These are phyloP conservation scores for Cryptosula pallasiana DNA, from an alignment of 2,888 invertebrate genomes.

Conservation along the genomic window DNA sequence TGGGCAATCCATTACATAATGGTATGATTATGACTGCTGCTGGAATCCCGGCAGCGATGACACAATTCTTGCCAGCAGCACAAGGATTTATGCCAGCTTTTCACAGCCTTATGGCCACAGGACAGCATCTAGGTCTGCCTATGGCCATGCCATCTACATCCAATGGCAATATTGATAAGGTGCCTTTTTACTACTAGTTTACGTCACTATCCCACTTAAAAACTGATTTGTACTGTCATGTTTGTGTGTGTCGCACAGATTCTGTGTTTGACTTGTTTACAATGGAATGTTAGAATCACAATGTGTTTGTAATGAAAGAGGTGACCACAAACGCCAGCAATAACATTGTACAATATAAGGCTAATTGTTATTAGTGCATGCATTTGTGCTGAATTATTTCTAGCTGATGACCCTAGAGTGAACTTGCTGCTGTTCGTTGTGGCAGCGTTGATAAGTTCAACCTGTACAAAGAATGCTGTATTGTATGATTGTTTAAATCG, in stretches of 20 bases:
- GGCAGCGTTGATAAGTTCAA: too few species aligned
- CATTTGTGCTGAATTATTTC: background rate
- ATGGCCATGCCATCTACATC: conserved; percentile 19
- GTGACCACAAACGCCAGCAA: background rate
- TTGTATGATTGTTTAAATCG: background rate
- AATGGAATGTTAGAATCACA: too few species aligned
- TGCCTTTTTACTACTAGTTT: background rate
- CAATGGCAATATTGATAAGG: background rate
- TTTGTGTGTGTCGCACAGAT: background rate
- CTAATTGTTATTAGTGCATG: conserved; percentile 2
- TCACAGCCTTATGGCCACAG: background rate
- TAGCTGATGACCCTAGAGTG: background rate
- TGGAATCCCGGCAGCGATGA: conserved; percentile 14
- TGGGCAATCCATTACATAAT: background rate
- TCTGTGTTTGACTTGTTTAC: background rate
- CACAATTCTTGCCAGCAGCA: conserved; percentile 17
- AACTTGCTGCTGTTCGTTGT: background rate
- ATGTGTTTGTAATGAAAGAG: background rate
- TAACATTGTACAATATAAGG: background rate
- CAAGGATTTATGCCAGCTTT: background rate
- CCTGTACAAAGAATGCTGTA: background rate
- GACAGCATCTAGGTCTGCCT: background rate
- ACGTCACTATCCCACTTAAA: too few species aligned
- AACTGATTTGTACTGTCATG: too few species aligned
- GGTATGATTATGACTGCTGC: conserved; percentile 1